These are phyloP conservation scores for Pyrgilauda ruficollis DNA, from an alignment of 2,113 vertebrate species.

Conservation along the genomic window DNA sequence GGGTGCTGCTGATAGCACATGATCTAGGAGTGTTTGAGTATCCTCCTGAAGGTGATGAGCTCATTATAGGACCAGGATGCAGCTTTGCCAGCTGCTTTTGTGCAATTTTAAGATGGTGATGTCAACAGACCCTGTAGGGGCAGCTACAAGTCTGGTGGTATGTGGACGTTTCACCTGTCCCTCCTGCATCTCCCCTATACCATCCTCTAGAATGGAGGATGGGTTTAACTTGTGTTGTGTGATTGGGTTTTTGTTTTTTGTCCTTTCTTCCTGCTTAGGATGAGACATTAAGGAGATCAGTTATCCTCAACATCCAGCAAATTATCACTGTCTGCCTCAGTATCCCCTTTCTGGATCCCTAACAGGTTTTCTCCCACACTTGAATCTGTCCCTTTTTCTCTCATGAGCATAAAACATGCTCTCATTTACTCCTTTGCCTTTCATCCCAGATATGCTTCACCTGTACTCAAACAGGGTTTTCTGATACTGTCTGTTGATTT, in stretches of 20 bases:
- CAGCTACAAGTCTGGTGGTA: neutral
- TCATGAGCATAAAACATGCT: neutral
- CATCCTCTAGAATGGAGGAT: neutral
- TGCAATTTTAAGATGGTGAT: neutral
- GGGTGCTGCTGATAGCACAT: neutral
- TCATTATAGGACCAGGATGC: neutral
- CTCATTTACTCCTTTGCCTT: neutral
- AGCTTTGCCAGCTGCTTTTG: neutral
- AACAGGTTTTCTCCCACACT: neutral
- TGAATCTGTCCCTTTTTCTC: neutral
- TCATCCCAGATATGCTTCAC: neutral
- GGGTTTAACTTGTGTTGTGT: neutral
- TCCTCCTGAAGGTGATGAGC: neutral
- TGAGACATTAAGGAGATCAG: neutral
- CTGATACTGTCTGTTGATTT: neutral
- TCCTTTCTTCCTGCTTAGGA: neutral
- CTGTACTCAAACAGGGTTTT: neutral
- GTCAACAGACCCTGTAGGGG: fast-evolving
- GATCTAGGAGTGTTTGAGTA: neutral
- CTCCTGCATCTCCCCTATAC: neutral
- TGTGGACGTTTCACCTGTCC: neutral
- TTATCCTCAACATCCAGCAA: neutral
- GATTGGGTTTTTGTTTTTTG: neutral
- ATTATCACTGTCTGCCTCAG: neutral
- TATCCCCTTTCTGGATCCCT: neutral